Percentiles rank a stretch among this genome's conserved stretches.
phyloP scores from a whole-genome alignment of 2,797 vertebrate genomes.

The Liparis tanakae region DNA sequence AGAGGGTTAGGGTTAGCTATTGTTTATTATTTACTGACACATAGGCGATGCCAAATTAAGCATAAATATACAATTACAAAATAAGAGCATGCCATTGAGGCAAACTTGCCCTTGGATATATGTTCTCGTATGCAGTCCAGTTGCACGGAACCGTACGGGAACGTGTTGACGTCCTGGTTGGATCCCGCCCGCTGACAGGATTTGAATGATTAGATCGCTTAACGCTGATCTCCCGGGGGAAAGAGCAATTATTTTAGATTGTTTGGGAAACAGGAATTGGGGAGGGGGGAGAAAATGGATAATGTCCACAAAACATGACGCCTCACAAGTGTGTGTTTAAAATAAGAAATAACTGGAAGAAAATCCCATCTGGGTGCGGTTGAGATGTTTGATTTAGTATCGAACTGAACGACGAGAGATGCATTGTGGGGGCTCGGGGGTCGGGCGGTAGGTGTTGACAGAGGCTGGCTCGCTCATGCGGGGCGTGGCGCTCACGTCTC shows the following conservation, averaged over 20 bases:
- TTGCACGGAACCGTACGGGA: too few species aligned
- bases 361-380: not conserved
- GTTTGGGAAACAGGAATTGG: not conserved
- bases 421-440: not conserved
- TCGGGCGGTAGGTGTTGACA: constrained; percentile 15
- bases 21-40: too few species aligned
- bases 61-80: too few species aligned
- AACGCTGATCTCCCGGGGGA: not conserved
- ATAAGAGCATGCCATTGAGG: too few species aligned
- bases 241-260: constrained; percentile 11
- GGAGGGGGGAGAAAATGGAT: constrained; percentile 1
- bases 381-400: constrained; percentile 19
- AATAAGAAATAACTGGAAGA: not conserved
- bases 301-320: not conserved
- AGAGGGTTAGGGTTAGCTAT: too few species aligned
- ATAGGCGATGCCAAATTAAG: too few species aligned
- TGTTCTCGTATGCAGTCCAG: not conserved
- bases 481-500: constrained; percentile 18
- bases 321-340: not conserved
- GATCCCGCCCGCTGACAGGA: not conserved
- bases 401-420: constrained; percentile 23
- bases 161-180: not conserved
- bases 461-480: constrained; percentile 23
- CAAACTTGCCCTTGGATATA: not conserved
- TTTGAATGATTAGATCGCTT: not conserved